phyloP scores from a whole-genome alignment of 2,888 invertebrate species.

The Nomada ferruginata region DNA sequence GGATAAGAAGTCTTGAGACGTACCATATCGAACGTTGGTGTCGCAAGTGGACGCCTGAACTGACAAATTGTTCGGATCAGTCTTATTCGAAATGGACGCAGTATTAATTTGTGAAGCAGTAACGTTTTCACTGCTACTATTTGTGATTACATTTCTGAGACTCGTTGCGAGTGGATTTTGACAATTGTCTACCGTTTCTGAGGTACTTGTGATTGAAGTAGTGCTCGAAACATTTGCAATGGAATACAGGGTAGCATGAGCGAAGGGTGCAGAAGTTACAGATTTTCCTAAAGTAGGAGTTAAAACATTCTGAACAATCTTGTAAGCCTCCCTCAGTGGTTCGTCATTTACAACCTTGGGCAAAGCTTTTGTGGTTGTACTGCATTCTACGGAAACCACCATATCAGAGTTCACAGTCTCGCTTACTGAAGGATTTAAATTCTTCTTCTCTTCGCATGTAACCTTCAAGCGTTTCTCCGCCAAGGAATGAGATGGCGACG shows the following conservation, averaged over 20 bases:
- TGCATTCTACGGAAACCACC: slow-evolving; percentile 55
- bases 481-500: slow-evolving; percentile 47
- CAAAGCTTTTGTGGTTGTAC: slow-evolving; percentile 70
- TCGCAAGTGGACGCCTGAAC: slow-evolving; percentile 65
- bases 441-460: slow-evolving; percentile 57
- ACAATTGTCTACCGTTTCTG: slow-evolving; percentile 42
- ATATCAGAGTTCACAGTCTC: slow-evolving; percentile 46
- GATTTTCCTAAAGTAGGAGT: slow-evolving; percentile 59
- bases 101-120: slow-evolving; percentile 38
- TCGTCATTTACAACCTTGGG: slow-evolving; percentile 80
- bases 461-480: slow-evolving; percentile 60
- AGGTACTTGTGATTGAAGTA: slow-evolving; percentile 22
- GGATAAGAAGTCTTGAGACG: slow-evolving; percentile 73
- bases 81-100: slow-evolving; percentile 38
- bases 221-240: slow-evolving; percentile 37
- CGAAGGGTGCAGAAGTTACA: slow-evolving; percentile 44
- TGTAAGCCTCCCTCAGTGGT: slow-evolving; percentile 78
- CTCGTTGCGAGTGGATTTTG: slow-evolving; percentile 38
- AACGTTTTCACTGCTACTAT: slow-evolving; percentile 18
- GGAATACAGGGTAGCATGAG: slow-evolving; percentile 53
- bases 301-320: slow-evolving; percentile 74
- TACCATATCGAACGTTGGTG: slow-evolving; percentile 66
- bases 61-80: slow-evolving; percentile 38
- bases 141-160: slow-evolving; percentile 32
- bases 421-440: slow-evolving; percentile 29